A percentile compares a stretch with the other conserved stretches of the same genome.
Evolutionary conservation across 2,797 vertebrate genomes (phyloP).

Genomic region (Alosa sapidissima): DNA sequence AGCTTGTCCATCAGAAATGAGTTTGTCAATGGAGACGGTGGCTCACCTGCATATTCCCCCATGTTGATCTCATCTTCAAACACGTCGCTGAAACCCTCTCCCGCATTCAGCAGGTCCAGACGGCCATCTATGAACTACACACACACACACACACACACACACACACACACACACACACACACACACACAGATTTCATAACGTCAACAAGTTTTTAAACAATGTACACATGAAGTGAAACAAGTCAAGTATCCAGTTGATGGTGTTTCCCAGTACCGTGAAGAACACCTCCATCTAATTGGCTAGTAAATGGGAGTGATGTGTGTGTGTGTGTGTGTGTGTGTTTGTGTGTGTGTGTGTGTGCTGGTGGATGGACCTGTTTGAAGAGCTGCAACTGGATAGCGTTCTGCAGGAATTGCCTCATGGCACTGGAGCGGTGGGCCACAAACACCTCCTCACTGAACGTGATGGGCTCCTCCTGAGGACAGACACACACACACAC

Average conservation of each 20-base stretch:
- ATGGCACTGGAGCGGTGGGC: slow-evolving; percentile 92
- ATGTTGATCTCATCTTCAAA: slow-evolving; percentile 98
- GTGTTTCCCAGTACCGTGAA: background rate
- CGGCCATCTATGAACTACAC: slow-evolving; percentile 93
- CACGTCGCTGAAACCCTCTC: slow-evolving; percentile 93
- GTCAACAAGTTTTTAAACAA: background rate
- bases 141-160: slow-evolving; percentile 31
- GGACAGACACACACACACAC: slow-evolving; percentile 30
- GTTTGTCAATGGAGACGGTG: background rate
- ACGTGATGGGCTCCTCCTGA: slow-evolving; percentile 94
- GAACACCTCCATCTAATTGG: background rate
- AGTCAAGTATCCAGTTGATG: background rate
- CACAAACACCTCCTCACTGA: slow-evolving; percentile 89
- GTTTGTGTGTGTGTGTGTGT: slow-evolving; percentile 3
- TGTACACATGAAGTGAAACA: background rate
- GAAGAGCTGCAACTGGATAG: slow-evolving; percentile 96
- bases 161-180: slow-evolving; percentile 34
- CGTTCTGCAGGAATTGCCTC: slow-evolving; percentile 94
- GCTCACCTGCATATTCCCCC: slow-evolving; percentile 92
- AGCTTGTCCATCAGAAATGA: background rate
- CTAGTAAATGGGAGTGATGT: background rate
- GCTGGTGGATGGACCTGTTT: slow-evolving; percentile 82
- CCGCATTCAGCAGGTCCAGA: slow-evolving; percentile 90
- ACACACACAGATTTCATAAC: background rate
- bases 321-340: background rate